Conservation (phyloP, 2,113 vertebrate genomes). For the Planiliza haematocheilus region DNA sequence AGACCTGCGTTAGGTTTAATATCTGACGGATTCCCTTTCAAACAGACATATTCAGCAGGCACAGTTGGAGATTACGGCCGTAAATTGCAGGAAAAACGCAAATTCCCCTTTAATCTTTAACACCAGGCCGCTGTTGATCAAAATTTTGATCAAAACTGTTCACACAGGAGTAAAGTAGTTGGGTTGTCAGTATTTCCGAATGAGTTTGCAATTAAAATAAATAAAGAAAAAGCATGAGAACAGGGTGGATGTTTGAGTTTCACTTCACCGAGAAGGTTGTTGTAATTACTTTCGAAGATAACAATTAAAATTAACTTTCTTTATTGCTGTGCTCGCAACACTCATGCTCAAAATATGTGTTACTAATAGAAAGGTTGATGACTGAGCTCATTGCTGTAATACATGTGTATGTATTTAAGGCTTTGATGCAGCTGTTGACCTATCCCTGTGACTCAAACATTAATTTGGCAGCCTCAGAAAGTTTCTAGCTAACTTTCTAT, state of each 20-base stretch:
- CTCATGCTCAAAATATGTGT: conserved; percentile 27
- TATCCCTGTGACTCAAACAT: conserved; percentile 46
- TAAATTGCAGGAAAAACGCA: too few relatives aligned
- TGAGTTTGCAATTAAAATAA: too few relatives aligned
- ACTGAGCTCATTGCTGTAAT: conserved; percentile 25
- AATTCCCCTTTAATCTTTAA: too few relatives aligned
- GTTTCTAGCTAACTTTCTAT: conserved; percentile 22
- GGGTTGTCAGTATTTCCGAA: too few relatives aligned
- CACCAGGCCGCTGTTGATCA: too few relatives aligned
- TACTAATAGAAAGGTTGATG: conserved; percentile 31
- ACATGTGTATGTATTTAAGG: neutral
- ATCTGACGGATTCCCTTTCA: neutral
- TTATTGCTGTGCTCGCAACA: neutral
- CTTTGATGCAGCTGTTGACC: conserved; percentile 30
- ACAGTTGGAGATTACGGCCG: neutral
- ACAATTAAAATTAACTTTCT: too few relatives aligned
- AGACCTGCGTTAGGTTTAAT: neutral
- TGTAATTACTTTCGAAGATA: too few relatives aligned
- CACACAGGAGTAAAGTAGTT: too few relatives aligned
- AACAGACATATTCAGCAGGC: neutral
- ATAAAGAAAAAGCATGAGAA: too few relatives aligned
- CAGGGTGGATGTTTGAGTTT: too few relatives aligned
- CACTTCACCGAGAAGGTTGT: too few relatives aligned
- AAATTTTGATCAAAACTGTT: too few relatives aligned
- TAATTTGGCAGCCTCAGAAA: conserved; percentile 10